Evolutionary conservation across 2,113 vertebrate species (phyloP), one percentile per base, ranked within the genome.

Genomic region (Pleuronectes platessa): DNA sequence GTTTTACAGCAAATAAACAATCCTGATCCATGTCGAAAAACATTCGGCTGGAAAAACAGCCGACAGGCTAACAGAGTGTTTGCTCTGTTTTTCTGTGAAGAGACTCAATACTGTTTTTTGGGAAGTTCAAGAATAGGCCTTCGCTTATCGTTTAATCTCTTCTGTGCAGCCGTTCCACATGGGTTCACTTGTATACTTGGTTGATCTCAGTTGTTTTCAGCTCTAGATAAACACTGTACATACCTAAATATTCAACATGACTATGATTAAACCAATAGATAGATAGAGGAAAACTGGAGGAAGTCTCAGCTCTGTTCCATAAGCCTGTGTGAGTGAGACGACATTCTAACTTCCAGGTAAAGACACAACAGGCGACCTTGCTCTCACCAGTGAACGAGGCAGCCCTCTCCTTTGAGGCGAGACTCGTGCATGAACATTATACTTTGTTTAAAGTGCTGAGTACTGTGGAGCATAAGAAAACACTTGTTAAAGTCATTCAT

Each of bases 351-450:
- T n/a, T 47, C 12, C 42, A 67, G n/a, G 58, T 35, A 9, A 42
- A 76, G 21, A 71, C 14, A 54, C 0, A 55, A 35, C 42, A 76
- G 70, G 54, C 3, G 17, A 37, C 74, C 47, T 21, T 45, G 67
- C 3, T 81, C 93, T 94, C 94, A 98, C 97, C 97, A 98, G 87
- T 99, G 97, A 62, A 98, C 97, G 0, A 99, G 94, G 81, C 96
- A 97, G 89, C 96, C 95, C 88, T 98, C 96, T 65, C 96, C 94
- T 76, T 93, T 93, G 69, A 98, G 95, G 0, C 97, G 94, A 73
- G 95, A 97, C 80, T 98, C 96, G n/a, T 98, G 97, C 81, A 98
- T 98, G 88, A 98, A 98, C 59, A 88, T 88, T 84, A 97, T 98
- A 79, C 97, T 98, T 83, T 97, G 94, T 93, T 96, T 97, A 90